phyloP scores from a whole-genome alignment of 2,113 vertebrate genomes.

The Nyctibius bracteatus region DNA sequence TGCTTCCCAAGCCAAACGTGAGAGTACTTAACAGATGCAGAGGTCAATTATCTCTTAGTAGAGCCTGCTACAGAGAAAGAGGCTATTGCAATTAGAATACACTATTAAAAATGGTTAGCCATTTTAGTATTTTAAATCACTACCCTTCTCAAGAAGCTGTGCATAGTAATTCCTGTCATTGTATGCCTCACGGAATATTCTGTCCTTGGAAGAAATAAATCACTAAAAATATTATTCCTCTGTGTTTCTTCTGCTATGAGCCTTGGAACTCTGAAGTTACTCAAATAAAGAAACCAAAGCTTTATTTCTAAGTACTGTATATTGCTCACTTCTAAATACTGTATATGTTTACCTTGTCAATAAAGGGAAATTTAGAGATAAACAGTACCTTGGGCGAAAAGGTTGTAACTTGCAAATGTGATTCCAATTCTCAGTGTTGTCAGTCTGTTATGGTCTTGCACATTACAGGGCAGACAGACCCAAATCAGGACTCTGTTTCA shows the following conservation, averaged over 20 bases:
- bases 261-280: neutral
- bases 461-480: neutral
- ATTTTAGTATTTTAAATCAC: conserved; percentile 49
- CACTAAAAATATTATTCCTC: conserved; percentile 1
- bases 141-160: neutral
- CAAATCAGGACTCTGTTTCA: neutral
- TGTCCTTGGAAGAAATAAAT: conserved; percentile 18
- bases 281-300: neutral
- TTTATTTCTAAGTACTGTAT: neutral
- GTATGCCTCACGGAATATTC: neutral
- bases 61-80: conserved; percentile 43
- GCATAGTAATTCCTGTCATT: neutral
- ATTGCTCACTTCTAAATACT: neutral
- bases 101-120: conserved; percentile 40
- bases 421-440: neutral
- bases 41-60: conserved; percentile 67
- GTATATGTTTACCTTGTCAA: neutral
- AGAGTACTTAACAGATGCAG: conserved; percentile 43
- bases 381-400: neutral
- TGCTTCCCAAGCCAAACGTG: conserved; percentile 53
- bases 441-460: neutral
- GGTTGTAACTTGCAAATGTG: neutral
- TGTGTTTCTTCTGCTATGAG: neutral
- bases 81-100: conserved; percentile 50
- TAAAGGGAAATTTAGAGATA: neutral